These are phyloP conservation scores for Microcebus murinus DNA, from an alignment of 2,113 vertebrate genomes.

Conservation along the genomic window DNA sequence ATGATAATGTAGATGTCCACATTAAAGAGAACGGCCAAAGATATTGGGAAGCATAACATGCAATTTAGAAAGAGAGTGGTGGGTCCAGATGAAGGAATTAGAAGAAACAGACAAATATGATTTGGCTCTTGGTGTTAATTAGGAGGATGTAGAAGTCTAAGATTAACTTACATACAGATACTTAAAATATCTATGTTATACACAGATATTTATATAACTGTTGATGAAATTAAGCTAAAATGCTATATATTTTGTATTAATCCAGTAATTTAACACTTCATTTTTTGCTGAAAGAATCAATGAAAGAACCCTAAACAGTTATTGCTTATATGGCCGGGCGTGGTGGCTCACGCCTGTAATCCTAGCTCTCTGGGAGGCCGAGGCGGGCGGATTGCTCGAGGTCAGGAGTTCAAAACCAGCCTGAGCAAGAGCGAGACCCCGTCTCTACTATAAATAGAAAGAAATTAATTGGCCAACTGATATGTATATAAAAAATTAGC, in stretches of 20 bases:
- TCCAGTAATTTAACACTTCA: not conserved
- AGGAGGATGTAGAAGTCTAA: not conserved
- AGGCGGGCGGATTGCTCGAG: too few relatives aligned
- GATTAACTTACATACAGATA: not conserved
- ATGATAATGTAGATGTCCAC: not conserved
- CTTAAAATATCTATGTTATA: not conserved
- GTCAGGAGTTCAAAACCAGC: too few relatives aligned
- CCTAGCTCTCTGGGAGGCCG: too few relatives aligned
- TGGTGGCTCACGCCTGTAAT: too few relatives aligned
- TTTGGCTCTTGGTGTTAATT: not conserved
- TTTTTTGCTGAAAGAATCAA: constrained; percentile 29
- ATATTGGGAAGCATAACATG: not conserved
- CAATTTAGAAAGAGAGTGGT: not conserved
- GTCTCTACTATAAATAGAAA: too few relatives aligned
- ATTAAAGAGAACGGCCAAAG: not conserved
- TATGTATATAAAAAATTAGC: too few relatives aligned
- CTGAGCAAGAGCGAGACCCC: too few relatives aligned
- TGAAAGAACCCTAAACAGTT: not conserved
- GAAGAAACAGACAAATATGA: not conserved
- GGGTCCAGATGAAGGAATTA: not conserved
- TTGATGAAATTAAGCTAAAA: constrained; percentile 12
- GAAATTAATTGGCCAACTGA: too few relatives aligned
- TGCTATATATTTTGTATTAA: not conserved
- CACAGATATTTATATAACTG: not conserved
- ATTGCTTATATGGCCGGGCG: not conserved